Base-by-base conservation (phyloP, 2,888 invertebrate species). In the Trimorus sp. region DNA sequence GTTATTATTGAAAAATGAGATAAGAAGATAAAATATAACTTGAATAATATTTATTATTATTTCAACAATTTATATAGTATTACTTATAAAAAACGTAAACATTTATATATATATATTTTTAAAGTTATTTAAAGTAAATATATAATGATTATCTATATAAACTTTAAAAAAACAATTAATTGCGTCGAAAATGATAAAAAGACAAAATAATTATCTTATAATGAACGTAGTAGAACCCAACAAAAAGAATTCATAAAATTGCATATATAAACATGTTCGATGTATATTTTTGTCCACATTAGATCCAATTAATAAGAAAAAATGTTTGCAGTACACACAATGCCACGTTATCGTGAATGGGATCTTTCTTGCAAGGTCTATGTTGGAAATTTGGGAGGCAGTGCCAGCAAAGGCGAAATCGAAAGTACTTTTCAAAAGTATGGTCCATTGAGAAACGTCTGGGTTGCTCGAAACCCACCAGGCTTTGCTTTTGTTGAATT, bases 391-490 rank as follows among this genome's bases (percentile, higher is more conserved):
- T 93, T 98, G 83, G 97, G 97, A 7, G 97, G 96, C 86, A 97
- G 97, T 89, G 97, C 97, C 7, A 96, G 97, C 12, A 97, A 97
- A 92, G 96, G 96, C 90, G 97, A 97, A 92, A 94, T 97, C 78
- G 98, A 98, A 92, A 96, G 96, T 88, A 95, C 96, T 9, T 98
- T 98, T 92, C 94, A 95, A 76, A 96, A 97, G 92, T 98, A 97
- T 92, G 98, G 98, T 8, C 96, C 96, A 53, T 93, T 98, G 84
- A 94, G 96, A 87, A 98, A 97, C 92, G 97, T 98, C 60, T 98
- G 98, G 98, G 97, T 98, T 66, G 98, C 98, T 0, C 93, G 98
- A 88, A 97, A 98, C 90, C 98, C 98, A 51, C 97, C 98, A 7
- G 98, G 97, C 15, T 97, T 97, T 92, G 97, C 97, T 0, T 97